Percentiles rank a stretch among this genome's conserved stretches.
Conservation (phyloP, 2,797 vertebrate genomes). For the Pteronotus mesoamericanus region DNA sequence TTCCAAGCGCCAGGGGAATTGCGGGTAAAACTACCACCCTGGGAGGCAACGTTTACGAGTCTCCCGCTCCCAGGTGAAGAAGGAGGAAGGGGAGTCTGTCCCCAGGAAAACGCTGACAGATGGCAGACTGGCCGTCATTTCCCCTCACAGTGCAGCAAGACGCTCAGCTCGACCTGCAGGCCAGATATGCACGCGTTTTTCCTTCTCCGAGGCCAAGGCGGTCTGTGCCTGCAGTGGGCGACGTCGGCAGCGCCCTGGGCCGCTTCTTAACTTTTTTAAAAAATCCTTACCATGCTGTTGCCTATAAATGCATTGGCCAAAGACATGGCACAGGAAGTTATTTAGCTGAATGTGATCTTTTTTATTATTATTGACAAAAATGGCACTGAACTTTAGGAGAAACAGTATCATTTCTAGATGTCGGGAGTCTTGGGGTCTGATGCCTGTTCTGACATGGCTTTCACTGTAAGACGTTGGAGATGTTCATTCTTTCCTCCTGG, state of each 20-base stretch:
- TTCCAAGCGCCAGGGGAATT: conserved; percentile 43
- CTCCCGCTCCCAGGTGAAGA: conserved; percentile 60
- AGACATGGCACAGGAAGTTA: background rate
- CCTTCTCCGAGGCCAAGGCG: conserved; percentile 38
- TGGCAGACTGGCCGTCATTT: conserved; percentile 46
- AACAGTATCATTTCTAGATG: background rate
- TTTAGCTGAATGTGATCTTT: background rate
- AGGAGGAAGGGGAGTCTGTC: background rate
- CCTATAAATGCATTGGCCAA: background rate
- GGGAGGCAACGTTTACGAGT: conserved; percentile 32
- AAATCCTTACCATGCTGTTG: no score
- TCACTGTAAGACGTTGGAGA: background rate
- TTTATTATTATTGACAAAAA: background rate
- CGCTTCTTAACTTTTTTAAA: no score
- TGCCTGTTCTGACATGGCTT: background rate
- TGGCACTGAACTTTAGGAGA: background rate
- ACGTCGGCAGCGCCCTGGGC: no score
- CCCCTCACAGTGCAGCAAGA: conserved; percentile 50
- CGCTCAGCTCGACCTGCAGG: conserved; percentile 49
- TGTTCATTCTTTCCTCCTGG: background rate
- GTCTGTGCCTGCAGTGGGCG: conserved; percentile 67
- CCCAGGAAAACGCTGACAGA: conserved; percentile 62
- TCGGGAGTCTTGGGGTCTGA: background rate
- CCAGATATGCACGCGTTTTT: conserved; percentile 64
- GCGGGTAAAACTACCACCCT: background rate